A percentile compares a stretch with the other conserved stretches of the same genome.
Conservation (phyloP, 30 jellyfish, hydroid and myxozoan species). For the Chrysaora quinquecirrha region DNA sequence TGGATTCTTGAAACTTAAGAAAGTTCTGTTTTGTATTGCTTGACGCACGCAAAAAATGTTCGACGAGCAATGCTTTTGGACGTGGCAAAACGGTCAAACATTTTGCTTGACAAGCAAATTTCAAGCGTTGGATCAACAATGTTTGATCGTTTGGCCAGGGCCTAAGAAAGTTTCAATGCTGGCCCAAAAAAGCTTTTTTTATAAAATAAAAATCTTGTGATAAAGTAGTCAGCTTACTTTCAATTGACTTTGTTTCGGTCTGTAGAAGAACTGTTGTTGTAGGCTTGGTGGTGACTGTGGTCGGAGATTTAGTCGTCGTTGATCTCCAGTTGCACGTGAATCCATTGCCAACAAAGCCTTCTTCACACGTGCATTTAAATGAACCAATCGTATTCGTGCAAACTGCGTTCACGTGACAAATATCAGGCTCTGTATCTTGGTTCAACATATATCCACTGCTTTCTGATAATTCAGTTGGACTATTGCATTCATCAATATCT, state of each 20-base stretch:
- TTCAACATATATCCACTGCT: constrained; percentile 71
- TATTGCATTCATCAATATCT: constrained; percentile 94
- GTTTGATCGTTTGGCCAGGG: too few species aligned
- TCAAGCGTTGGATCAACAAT: too few species aligned
- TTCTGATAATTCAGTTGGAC: constrained; percentile 11
- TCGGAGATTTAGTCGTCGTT: constrained; percentile 70
- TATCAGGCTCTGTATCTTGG: constrained; percentile 81
- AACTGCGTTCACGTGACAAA: constrained; percentile 88
- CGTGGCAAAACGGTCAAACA: too few species aligned
- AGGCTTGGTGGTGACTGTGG: constrained; percentile 30
- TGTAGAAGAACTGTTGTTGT: constrained; percentile 1
- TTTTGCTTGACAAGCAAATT: too few species aligned
- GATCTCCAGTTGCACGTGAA: constrained; percentile 77
- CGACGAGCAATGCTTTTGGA: too few species aligned
- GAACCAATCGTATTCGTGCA: constrained; percentile 95
- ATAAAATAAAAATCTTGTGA: too few species aligned
- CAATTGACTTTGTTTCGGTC: not conserved
- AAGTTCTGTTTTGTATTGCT: too few species aligned
- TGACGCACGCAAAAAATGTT: too few species aligned
- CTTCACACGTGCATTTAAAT: constrained; percentile 84
- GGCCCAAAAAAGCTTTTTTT: too few species aligned
- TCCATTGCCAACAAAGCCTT: constrained; percentile 85
- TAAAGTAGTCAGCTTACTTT: too few species aligned
- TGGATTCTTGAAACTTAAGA: too few species aligned
- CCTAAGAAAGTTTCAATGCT: too few species aligned